A percentile compares a stretch with the other conserved stretches of the same genome.
Conservation (phyloP, 2,113 vertebrate species). For the Gracilinanus agilis region DNA sequence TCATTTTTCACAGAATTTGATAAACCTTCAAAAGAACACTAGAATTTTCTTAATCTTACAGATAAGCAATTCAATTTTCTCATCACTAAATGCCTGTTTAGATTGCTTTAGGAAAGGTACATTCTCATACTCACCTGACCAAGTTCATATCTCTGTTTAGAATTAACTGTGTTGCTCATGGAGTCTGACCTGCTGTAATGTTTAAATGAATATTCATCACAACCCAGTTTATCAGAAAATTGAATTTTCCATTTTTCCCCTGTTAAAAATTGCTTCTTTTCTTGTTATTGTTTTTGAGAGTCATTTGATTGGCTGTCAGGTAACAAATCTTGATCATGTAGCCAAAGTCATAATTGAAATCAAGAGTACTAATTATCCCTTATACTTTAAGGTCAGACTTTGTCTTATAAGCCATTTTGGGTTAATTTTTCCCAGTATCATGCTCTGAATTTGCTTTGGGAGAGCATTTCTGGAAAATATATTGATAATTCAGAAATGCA, state of each 20-base stretch:
- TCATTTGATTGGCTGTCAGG: slow-evolving; percentile 54
- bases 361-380: slow-evolving; percentile 86
- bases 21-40: slow-evolving; percentile 69
- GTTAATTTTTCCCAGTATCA: slow-evolving; percentile 76
- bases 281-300: not conserved
- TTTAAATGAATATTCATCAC: slow-evolving; percentile 50
- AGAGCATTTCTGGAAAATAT: slow-evolving; percentile 37
- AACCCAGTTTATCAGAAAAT: slow-evolving; percentile 61
- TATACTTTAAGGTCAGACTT: slow-evolving; percentile 86
- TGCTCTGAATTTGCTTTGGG: slow-evolving; percentile 47
- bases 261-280: slow-evolving; percentile 30
- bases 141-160: slow-evolving; percentile 35
- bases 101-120: slow-evolving; percentile 33
- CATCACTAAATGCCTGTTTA: slow-evolving; percentile 72
- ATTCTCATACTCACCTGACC: not conserved
- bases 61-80: slow-evolving; percentile 80
- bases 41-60: slow-evolving; percentile 78
- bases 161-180: slow-evolving; percentile 38
- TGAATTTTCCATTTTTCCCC: slow-evolving; percentile 52
- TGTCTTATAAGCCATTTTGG: slow-evolving; percentile 89
- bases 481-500: slow-evolving; percentile 26
- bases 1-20: slow-evolving; percentile 51
- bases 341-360: slow-evolving; percentile 85
- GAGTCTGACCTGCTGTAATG: slow-evolving; percentile 24
- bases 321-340: slow-evolving; percentile 78